Percentiles rank a stretch among this genome's conserved stretches.
These are phyloP conservation scores for Lophochroa leadbeateri DNA, from an alignment of 2,113 vertebrate genomes.

Conservation along the genomic window DNA sequence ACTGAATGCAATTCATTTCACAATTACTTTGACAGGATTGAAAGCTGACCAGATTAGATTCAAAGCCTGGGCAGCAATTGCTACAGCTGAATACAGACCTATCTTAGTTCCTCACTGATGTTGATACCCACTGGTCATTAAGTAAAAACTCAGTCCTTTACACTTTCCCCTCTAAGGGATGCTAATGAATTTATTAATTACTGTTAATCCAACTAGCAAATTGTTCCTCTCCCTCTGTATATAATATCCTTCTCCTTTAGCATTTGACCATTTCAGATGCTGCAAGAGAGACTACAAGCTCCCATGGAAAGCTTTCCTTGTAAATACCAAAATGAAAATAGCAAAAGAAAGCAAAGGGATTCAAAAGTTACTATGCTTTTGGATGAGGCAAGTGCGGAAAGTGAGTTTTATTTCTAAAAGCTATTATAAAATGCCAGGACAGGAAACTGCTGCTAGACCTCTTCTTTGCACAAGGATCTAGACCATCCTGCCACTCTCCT, in stretches of 20 bases:
- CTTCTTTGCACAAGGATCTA: too few relatives aligned
- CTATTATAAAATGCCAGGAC: too few relatives aligned
- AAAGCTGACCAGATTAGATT: slow-evolving; percentile 32
- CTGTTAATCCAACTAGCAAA: neutral
- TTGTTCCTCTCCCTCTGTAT: neutral
- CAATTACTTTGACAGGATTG: slow-evolving; percentile 38
- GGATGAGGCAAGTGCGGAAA: neutral
- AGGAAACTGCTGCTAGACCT: too few relatives aligned
- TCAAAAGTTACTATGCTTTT: neutral
- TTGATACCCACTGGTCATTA: neutral
- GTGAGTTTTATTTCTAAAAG: neutral
- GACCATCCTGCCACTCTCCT: too few relatives aligned
- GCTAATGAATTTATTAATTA: neutral
- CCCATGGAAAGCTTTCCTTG: neutral
- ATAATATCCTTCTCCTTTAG: neutral
- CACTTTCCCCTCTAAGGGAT: neutral
- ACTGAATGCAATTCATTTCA: neutral
- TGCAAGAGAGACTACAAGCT: neutral
- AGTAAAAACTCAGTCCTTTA: neutral
- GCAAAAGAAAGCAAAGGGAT: neutral
- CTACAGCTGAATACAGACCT: neutral
- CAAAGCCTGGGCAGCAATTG: neutral
- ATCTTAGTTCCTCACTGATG: neutral
- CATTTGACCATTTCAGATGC: neutral
- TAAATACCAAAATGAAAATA: neutral